Base-by-base conservation (phyloP, 2,888 invertebrate species). In the Lamellibrachia satsuma region DNA sequence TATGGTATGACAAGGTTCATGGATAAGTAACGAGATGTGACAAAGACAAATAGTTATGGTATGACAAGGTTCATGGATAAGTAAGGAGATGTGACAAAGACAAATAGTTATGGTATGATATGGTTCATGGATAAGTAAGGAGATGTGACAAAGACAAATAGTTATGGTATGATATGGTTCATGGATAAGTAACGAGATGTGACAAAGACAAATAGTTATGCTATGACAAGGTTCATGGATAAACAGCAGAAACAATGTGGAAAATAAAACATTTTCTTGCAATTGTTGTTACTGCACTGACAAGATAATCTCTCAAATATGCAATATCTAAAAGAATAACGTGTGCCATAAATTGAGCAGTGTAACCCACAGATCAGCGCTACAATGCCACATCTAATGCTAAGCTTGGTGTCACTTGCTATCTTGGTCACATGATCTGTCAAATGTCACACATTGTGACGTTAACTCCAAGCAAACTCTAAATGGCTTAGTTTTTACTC, bases 401-500 rank as follows among this genome's bases (percentile, higher is more conserved):
- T 75, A 22, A 22, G 22, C n/a, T 4, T 75, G 75, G 6, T 75
- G 75, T n/a, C 75, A 75, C 75, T 75, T 75, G 22, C 75, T 75
- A 75, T 75, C 75, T 75, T 22, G 22, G 75, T 75, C 75, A 75
- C 75, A 75, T 75, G 75, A 75, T n/a, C 75, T 15, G 22, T 75
- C 75, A 75, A 11, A 75, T 75, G 75, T 75, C 75, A 75, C 15
- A 75, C 75, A 9, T 55, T 39, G 39, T 9, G 55, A 9, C 9
- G 75, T 75, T 15, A 75, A 75, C 75, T 75, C 75, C n/a, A 6
- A 22, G 22, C 22, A 75, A 75, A 75, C 22, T 75, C 22, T 75
- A 75, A 75, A 75, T 75, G 22, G 75, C 75, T 75, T 75, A 75
- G 75, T 75, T 75, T 75, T 75, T 75, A 75, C 75, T 75, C 75